Evolutionary conservation across 2,797 vertebrate genomes (phyloP).

Genomic region (Cirrhinus molitorella): DNA sequence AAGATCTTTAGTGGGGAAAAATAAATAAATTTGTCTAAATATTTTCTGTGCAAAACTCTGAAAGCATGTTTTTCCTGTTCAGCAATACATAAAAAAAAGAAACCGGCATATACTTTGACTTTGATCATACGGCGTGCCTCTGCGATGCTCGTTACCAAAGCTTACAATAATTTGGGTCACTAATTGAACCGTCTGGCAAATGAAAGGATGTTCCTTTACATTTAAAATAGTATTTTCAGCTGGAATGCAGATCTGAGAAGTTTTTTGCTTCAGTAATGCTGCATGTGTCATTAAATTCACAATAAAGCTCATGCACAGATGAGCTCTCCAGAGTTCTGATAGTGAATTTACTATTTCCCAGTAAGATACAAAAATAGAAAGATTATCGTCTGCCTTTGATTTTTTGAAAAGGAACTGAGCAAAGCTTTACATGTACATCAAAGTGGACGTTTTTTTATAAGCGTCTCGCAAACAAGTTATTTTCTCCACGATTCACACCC

Average conservation of each 20-base stretch:
- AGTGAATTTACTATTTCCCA: neutral
- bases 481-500: constrained; percentile 10
- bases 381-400: neutral
- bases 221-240: neutral
- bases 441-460: neutral
- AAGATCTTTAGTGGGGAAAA: neutral
- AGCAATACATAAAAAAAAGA: constrained; percentile 20
- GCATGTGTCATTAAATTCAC: neutral
- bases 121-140: constrained; percentile 1
- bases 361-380: neutral
- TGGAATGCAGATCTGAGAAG: neutral
- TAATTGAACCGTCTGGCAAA: constrained; percentile 4
- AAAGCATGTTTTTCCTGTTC: constrained; percentile 4
- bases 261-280: neutral
- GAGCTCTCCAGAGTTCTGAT: neutral
- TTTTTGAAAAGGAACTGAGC: neutral
- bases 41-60: neutral
- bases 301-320: neutral
- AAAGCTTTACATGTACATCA: neutral
- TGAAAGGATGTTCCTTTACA: neutral
- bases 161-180: constrained; percentile 18
- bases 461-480: neutral
- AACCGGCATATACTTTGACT: neutral
- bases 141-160: neutral
- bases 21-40: neutral